phyloP scores from a whole-genome alignment of 1,140 invertebrate species.

The Antheraea pernyi region DNA sequence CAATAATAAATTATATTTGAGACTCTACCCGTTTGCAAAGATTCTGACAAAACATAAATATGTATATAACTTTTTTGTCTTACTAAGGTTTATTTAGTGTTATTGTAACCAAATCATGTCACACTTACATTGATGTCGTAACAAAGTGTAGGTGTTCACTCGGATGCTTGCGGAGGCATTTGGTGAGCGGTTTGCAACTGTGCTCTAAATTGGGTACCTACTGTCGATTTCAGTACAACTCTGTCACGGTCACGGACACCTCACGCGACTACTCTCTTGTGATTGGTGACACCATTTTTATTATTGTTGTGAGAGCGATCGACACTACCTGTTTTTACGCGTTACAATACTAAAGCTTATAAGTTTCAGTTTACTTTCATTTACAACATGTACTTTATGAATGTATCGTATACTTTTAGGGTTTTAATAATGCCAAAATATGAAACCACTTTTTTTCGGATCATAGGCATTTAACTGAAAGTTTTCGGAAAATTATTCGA shows the following conservation, averaged over 20 bases:
- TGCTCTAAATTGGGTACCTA: constrained; percentile 46
- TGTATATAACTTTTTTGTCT: neutral
- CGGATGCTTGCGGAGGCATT: constrained; percentile 4
- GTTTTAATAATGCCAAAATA: too few species aligned
- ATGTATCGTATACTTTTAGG: too few species aligned
- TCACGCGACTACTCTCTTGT: constrained; percentile 38
- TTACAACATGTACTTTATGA: too few species aligned
- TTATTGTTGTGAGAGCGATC: constrained; percentile 23
- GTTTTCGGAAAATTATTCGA: too few species aligned
- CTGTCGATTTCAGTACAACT: constrained; percentile 51
- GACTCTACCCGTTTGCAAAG: too few species aligned
- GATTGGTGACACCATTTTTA: constrained; percentile 19
- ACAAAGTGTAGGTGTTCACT: constrained; percentile 2
- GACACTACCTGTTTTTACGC: constrained; percentile 11
- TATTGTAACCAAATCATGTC: constrained; percentile 6
- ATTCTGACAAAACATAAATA: too few species aligned
- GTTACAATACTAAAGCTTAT: neutral
- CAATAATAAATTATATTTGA: too few species aligned
- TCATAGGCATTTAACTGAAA: too few species aligned
- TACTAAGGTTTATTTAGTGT: constrained; percentile 22
- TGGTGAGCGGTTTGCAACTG: neutral
- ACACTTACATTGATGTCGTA: constrained; percentile 8
- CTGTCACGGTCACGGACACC: constrained; percentile 61
- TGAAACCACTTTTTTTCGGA: too few species aligned
- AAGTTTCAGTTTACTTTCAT: too few species aligned